Evolutionary conservation across 2,113 vertebrate species (phyloP).

Genomic region (Datnioides undecimradiatus): DNA sequence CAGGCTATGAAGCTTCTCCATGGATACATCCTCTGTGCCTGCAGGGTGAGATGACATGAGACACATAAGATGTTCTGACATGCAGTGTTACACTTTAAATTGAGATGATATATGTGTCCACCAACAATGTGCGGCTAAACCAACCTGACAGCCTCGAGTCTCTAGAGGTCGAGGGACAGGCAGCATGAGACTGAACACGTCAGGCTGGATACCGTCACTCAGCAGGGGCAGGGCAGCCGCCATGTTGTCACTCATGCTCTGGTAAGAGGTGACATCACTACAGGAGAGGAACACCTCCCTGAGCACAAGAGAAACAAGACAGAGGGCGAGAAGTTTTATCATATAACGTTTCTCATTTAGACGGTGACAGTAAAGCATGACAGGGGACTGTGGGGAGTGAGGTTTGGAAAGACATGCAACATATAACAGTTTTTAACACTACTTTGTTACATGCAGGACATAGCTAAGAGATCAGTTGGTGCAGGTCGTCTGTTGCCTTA

Average conservation of each 20-base stretch:
- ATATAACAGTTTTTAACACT: background rate
- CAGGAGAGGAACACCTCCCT: conserved; percentile 81
- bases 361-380: too few species aligned
- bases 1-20: conserved; percentile 84
- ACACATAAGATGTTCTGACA: background rate
- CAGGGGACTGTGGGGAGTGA: background rate
- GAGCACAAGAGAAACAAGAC: background rate
- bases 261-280: conserved; percentile 78
- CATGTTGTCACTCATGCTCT: conserved; percentile 80
- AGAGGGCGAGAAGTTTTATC: background rate
- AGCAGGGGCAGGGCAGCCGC: conserved; percentile 69
- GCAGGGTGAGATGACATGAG: conserved; percentile 7
- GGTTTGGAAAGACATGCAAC: background rate
- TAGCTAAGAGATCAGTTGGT: background rate
- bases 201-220: conserved; percentile 65
- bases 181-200: conserved; percentile 70
- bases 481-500: too few species aligned
- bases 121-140: background rate
- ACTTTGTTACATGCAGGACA: background rate
- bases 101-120: background rate
- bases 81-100: background rate
- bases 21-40: conserved; percentile 81
- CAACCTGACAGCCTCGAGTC: conserved; percentile 73
- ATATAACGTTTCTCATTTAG: too few species aligned
- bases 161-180: conserved; percentile 79